Conservation (phyloP, 1,140 invertebrate species). For the Eriosoma lanigerum region DNA sequence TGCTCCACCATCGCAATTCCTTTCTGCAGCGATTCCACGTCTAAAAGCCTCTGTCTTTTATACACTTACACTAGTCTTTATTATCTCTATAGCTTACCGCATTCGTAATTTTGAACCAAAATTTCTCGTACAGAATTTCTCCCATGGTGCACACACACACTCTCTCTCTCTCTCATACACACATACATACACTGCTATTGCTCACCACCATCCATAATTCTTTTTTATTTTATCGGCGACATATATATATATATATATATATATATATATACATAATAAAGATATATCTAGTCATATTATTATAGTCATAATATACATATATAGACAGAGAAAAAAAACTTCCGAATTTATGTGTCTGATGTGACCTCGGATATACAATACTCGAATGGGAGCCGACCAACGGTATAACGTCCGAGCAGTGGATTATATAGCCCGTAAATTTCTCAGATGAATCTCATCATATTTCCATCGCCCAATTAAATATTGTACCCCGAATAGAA, state of each 20-base stretch:
- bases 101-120: constrained; percentile 8
- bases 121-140: not conserved
- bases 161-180: too few relatives aligned
- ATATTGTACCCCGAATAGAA: not conserved
- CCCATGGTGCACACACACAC: not conserved
- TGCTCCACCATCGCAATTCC: not conserved
- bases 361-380: not conserved
- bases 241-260: too few relatives aligned
- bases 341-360: constrained; percentile 6
- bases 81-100: not conserved
- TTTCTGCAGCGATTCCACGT: not conserved
- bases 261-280: too few relatives aligned
- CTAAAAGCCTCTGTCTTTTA: not conserved
- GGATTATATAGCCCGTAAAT: not conserved
- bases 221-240: not conserved
- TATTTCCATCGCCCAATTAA: constrained; percentile 5
- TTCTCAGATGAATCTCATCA: not conserved
- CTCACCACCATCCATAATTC: not conserved
- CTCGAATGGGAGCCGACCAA: too few relatives aligned
- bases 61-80: constrained; percentile 5
- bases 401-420: too few relatives aligned
- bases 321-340: not conserved
- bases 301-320: too few relatives aligned
- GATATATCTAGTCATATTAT: too few relatives aligned
- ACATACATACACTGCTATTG: too few relatives aligned